Conservation (phyloP, 2,888 invertebrate species). For the Apeira syringaria region DNA sequence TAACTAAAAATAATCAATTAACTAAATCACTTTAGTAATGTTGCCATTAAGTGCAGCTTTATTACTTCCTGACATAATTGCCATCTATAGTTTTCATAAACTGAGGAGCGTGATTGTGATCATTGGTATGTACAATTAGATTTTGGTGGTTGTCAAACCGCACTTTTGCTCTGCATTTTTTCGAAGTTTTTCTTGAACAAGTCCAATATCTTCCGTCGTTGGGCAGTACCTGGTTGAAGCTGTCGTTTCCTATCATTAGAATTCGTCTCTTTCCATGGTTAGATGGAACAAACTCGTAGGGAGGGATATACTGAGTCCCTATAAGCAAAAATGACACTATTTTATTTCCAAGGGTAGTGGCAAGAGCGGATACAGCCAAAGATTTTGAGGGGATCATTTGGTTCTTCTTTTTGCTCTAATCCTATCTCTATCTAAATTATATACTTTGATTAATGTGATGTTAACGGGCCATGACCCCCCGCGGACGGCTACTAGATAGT, state of each 20-base stretch:
- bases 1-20: no score
- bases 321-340: background rate
- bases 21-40: no score
- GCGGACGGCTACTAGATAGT: no score
- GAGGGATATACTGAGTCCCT: background rate
- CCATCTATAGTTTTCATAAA: background rate
- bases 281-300: conserved; percentile 42
- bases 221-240: conserved; percentile 29
- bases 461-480: no score
- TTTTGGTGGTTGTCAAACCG: conserved; percentile 29
- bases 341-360: no score
- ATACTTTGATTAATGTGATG: no score
- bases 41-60: no score
- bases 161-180: conserved; percentile 34
- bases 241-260: conserved; percentile 32
- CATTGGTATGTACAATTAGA: conserved; percentile 26
- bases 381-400: no score
- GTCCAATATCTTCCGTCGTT: conserved; percentile 32
- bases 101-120: conserved; percentile 32
- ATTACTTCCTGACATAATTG: background rate
- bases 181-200: conserved; percentile 32
- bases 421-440: no score
- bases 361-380: no score
- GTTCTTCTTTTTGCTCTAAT: no score
- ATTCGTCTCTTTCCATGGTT: conserved; percentile 34